Evolutionary conservation across 2,113 vertebrate species (phyloP).

Genomic region (Malurus elegans): DNA sequence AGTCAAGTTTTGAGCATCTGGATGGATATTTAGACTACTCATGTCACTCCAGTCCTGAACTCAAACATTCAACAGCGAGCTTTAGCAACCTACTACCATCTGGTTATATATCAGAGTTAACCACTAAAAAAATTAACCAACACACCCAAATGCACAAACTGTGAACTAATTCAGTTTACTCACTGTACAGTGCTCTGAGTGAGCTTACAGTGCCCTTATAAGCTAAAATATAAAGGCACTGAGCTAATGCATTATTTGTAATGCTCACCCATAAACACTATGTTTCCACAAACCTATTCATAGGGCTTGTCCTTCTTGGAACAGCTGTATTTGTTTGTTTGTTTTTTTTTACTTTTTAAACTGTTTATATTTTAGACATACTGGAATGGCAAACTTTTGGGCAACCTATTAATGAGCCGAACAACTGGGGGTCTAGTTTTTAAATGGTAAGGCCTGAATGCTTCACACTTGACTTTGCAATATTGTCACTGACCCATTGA

Average conservation of each 20-base stretch:
- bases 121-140: not conserved
- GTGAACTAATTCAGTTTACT: not conserved
- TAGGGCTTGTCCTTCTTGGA: not conserved
- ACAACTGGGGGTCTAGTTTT: not conserved
- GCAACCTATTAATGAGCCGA: not conserved
- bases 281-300: not conserved
- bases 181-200: not conserved
- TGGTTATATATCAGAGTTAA: not conserved
- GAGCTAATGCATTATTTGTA: not conserved
- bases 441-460: slow-evolving; percentile 15
- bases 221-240: not conserved
- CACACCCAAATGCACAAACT: not conserved
- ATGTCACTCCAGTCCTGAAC: not conserved
- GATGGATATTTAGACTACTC: not conserved
- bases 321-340: not conserved
- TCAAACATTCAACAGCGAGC: not conserved
- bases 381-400: not conserved
- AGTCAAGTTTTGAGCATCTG: not conserved
- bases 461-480: not conserved
- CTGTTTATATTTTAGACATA: not conserved
- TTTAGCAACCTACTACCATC: not conserved
- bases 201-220: not conserved
- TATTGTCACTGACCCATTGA: not conserved
- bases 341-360: not conserved
- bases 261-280: not conserved